These are phyloP conservation scores for Gadus macrocephalus DNA, from an alignment of 2,113 vertebrate species.

Conservation along the genomic window DNA sequence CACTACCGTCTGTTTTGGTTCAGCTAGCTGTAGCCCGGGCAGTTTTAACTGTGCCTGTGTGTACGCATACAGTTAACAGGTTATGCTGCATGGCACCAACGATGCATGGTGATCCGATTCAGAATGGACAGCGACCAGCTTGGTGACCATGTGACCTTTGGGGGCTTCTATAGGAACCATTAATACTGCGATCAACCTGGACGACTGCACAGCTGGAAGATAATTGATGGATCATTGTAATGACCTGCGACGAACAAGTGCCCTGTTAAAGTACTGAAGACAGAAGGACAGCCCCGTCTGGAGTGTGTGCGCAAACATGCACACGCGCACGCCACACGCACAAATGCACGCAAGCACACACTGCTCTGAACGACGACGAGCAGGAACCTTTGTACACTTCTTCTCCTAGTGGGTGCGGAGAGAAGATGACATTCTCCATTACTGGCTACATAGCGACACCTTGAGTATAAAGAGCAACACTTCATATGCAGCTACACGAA, in stretches of 20 bases:
- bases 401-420: background rate
- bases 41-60: conserved; percentile 65
- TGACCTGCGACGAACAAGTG: conserved; percentile 63
- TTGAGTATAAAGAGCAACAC: background rate
- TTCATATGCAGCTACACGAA: too few species aligned
- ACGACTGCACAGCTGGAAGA: conserved; percentile 59
- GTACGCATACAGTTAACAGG: conserved; percentile 58
- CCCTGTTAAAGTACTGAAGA: conserved; percentile 55
- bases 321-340: conserved; percentile 38
- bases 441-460: background rate
- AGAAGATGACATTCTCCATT: background rate
- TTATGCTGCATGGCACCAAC: conserved; percentile 55
- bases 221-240: conserved; percentile 59
- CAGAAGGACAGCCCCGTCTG: conserved; percentile 58
- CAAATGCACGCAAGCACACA: conserved; percentile 41
- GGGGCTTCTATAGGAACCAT: conserved; percentile 72
- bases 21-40: conserved; percentile 47
- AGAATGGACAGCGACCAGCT: conserved; percentile 72
- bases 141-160: conserved; percentile 75
- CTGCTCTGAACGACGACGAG: conserved; percentile 8
- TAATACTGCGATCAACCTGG: conserved; percentile 65
- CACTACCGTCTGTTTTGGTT: conserved; percentile 57
- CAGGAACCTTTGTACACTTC: background rate
- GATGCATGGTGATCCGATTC: conserved; percentile 71
- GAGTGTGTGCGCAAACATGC: conserved; percentile 37